Conservation (phyloP, 2,113 vertebrate species). For the Thinocorus orbignyianus region DNA sequence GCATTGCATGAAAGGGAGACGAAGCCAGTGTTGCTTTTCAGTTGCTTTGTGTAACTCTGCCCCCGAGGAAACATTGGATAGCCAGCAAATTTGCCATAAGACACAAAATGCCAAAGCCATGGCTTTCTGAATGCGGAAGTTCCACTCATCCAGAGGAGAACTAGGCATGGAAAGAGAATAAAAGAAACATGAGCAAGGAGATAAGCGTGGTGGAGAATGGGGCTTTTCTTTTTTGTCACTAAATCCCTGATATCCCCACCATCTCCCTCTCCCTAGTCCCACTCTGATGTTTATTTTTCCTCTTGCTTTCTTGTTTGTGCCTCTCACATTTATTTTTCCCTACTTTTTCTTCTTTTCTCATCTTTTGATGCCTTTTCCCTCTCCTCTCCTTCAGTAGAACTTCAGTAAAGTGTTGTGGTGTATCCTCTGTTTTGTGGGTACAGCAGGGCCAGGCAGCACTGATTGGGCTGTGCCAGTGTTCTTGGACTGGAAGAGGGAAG, state of each 20-base stretch:
- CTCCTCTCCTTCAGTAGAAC: background rate
- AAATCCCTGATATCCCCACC: background rate
- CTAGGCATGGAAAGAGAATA: background rate
- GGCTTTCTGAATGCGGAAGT: background rate
- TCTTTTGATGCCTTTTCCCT: background rate
- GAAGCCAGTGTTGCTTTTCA: background rate
- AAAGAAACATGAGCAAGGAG: background rate
- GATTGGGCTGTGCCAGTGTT: background rate
- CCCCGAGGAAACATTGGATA: background rate
- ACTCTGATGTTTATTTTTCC: background rate
- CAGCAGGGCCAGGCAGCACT: background rate
- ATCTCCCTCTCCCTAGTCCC: background rate
- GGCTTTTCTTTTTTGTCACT: background rate
- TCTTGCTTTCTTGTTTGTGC: background rate
- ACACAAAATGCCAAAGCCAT: background rate
- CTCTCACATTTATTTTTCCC: background rate
- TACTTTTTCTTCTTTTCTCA: background rate
- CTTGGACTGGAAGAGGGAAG: background rate
- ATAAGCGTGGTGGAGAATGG: background rate
- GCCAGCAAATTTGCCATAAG: background rate
- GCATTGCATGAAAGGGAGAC: conserved; percentile 48
- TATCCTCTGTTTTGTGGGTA: background rate
- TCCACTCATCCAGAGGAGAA: background rate
- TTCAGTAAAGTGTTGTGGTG: background rate
- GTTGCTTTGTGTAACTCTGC: background rate